Percentiles rank a stretch among this genome's conserved stretches.
Conservation (phyloP, 2,113 vertebrate genomes). For the Isichthys henryi region DNA sequence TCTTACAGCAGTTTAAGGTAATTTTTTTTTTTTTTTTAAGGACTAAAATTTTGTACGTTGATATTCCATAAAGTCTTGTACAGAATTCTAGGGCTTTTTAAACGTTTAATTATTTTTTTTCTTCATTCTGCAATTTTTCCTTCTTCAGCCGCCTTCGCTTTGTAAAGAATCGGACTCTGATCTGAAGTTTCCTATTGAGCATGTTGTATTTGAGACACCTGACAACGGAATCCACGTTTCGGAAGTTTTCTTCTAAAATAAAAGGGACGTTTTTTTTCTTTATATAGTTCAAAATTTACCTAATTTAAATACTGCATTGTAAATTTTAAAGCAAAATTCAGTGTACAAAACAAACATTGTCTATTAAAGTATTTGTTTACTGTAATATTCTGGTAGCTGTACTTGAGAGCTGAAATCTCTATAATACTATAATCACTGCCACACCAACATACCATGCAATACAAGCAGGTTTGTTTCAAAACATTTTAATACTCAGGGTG, state of each 20-base stretch:
- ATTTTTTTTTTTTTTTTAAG: slow-evolving; percentile 39
- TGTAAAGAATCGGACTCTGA: slow-evolving; percentile 46
- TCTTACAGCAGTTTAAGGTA: slow-evolving; percentile 68
- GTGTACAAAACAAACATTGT: slow-evolving; percentile 51
- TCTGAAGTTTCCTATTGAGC: slow-evolving; percentile 49
- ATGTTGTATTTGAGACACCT: slow-evolving; percentile 45
- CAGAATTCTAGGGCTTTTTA: slow-evolving; percentile 46
- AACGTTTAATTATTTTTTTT: slow-evolving; percentile 51
- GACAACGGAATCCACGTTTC: slow-evolving; percentile 47
- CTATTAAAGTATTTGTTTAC: slow-evolving; percentile 59
- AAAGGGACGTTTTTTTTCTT: slow-evolving; percentile 43
- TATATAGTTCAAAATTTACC: slow-evolving; percentile 41
- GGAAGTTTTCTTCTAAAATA: slow-evolving; percentile 34
- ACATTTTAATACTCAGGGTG: neutral
- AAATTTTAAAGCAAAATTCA: slow-evolving; percentile 48
- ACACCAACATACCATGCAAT: neutral
- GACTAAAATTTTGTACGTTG: slow-evolving; percentile 57
- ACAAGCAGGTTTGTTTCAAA: neutral
- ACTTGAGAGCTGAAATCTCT: neutral
- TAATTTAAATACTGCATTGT: slow-evolving; percentile 62
- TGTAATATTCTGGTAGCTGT: slow-evolving; percentile 22
- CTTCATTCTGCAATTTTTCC: slow-evolving; percentile 16
- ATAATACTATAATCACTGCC: neutral
- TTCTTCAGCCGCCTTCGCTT: slow-evolving; percentile 47
- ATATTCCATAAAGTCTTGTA: slow-evolving; percentile 58